Evolutionary conservation across 2,888 invertebrate species (phyloP), one percentile per base, ranked within the genome.

Genomic region (Mesorhabditis sp.): DNA sequence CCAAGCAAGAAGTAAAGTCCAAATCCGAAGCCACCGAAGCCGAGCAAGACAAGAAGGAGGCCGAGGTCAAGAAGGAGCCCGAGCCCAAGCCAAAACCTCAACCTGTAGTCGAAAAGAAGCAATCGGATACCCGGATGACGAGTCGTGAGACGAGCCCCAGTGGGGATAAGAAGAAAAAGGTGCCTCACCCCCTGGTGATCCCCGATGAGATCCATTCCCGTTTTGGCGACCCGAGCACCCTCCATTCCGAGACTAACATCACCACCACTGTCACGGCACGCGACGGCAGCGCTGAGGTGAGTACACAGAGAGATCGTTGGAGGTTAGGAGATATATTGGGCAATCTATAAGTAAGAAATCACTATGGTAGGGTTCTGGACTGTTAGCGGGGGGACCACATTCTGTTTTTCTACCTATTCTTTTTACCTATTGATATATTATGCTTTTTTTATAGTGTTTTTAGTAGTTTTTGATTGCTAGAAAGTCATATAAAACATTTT

Each of bases 161-260:
- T 7, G 62, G n/a, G 15, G 28, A 28, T 7, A 43, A 62, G 10
- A 73, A 73, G 67, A 71, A 69, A 62, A 70, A 70, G 65, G 73
- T 84, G 62, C 83, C 83, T 3, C 78, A 80, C 66, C 70, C 82
- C 4, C 69, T 84, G 28, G 77, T 82, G 72, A 84, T 84, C 67
- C 84, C 84, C 0, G 80, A 83, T 70, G 84, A 84, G 62, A 84
- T 84, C 66, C 82, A 80, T 69, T 84, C 83, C 42, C 71, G 78
- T 50, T 79, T 75, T 58, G 80, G 80, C n/a, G 80, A 80, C 65
- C 80, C 80, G 15, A 76, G 76, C 58, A 80, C 75, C 4, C 70
- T 80, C 72, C 77, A 73, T 62, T 79, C 78, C 0, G 80, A 80
- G 67, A 80, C 80, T 28, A 75, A 74, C 44, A 74, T 80, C 65